These are phyloP conservation scores for Aldabrachelys gigantea DNA, from an alignment of 2,113 vertebrate species.

Conservation along the genomic window DNA sequence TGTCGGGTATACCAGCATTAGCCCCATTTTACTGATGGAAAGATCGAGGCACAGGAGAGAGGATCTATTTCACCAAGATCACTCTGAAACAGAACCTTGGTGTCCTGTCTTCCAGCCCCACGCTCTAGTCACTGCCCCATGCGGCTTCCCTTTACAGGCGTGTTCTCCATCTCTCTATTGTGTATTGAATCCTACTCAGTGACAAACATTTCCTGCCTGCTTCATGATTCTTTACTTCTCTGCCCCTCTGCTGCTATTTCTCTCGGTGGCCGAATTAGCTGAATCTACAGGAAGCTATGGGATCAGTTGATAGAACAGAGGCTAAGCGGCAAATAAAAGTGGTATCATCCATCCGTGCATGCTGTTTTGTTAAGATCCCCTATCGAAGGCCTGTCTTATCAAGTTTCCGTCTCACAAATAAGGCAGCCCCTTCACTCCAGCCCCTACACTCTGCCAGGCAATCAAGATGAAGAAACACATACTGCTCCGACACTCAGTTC, in stretches of 20 bases:
- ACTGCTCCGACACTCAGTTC: neutral
- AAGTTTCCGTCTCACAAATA: neutral
- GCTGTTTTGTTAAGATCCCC: no score
- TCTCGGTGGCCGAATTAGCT: neutral
- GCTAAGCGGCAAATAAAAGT: neutral
- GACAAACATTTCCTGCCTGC: neutral
- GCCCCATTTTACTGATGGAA: neutral
- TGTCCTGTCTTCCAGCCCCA: neutral
- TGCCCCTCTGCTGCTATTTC: neutral
- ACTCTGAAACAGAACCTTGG: neutral
- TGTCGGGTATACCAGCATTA: neutral
- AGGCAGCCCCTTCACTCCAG: neutral
- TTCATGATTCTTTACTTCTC: neutral
- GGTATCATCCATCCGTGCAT: neutral
- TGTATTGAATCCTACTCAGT: neutral
- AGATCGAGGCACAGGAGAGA: accelerated
- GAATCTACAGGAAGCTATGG: neutral
- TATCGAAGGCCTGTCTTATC: neutral
- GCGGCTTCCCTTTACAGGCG: neutral
- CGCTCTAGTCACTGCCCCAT: neutral
- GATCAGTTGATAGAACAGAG: neutral
- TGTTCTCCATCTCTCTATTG: neutral
- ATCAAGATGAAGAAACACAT: neutral
- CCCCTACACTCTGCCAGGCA: neutral
- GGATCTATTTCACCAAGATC: neutral